These are phyloP conservation scores for Oreocharis arfaki DNA, from an alignment of 2,113 vertebrate species.

Conservation along the genomic window DNA sequence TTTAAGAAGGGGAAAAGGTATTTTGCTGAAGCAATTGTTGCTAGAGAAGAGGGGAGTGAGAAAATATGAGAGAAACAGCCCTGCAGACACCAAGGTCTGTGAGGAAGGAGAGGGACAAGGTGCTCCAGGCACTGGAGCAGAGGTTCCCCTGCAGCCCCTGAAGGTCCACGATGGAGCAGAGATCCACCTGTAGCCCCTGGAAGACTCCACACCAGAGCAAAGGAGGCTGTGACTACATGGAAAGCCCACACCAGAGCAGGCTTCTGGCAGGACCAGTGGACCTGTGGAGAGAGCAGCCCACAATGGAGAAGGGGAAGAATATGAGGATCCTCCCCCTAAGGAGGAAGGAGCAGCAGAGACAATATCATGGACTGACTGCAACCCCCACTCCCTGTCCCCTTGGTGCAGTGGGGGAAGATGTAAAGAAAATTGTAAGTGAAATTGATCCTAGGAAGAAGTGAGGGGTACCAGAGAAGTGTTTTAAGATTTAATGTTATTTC, in stretches of 20 bases:
- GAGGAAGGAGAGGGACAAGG: neutral
- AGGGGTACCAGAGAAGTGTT: rapidly evolving
- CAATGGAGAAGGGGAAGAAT: neutral
- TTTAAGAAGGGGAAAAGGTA: too few species aligned
- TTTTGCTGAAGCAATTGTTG: neutral
- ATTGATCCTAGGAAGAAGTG: neutral
- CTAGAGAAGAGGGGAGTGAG: neutral
- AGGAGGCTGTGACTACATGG: neutral
- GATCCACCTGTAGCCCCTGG: neutral
- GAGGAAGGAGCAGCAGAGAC: neutral
- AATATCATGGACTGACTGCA: neutral
- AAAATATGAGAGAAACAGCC: neutral
- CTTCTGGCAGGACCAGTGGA: neutral
- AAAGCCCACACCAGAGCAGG: neutral
- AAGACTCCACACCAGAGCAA: neutral
- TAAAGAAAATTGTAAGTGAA: neutral
- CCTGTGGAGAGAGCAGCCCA: neutral
- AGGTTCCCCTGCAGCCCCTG: neutral
- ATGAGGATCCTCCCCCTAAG: neutral
- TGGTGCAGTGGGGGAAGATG: rapidly evolving
- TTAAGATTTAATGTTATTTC: neutral
- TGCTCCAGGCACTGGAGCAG: neutral
- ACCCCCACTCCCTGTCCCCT: neutral
- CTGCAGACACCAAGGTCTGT: neutral
- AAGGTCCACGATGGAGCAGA: neutral